phyloP scores from a whole-genome alignment of 2,113 vertebrate species.

The Sinocyclocheilus grahami region DNA sequence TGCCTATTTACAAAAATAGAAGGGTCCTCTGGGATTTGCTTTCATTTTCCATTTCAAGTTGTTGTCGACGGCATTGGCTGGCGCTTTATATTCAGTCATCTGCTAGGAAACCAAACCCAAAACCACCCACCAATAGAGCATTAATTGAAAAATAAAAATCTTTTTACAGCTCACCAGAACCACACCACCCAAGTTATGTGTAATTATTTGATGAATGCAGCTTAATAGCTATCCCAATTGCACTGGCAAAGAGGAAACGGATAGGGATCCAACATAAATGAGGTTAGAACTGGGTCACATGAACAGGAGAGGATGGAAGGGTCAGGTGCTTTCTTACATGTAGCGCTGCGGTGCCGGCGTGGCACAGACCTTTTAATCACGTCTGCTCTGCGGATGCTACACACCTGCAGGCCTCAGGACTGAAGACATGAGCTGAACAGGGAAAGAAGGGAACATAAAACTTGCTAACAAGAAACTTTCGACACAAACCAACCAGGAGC shows the following conservation, averaged over 20 bases:
- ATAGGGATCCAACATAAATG: slow-evolving; percentile 53
- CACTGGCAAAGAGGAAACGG: slow-evolving; percentile 34
- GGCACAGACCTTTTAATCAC: slow-evolving; percentile 47
- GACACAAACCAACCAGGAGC: slow-evolving; percentile 38
- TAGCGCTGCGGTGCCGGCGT: slow-evolving; percentile 39
- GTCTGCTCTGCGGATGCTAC: slow-evolving; percentile 38
- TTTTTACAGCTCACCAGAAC: not conserved
- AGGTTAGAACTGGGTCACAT: slow-evolving; percentile 55
- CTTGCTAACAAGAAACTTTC: slow-evolving; percentile 1
- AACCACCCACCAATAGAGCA: slow-evolving; percentile 2
- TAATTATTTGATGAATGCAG: slow-evolving; percentile 46
- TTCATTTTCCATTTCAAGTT: slow-evolving; percentile 33
- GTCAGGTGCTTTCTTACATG: slow-evolving; percentile 61
- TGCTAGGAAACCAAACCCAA: slow-evolving; percentile 4
- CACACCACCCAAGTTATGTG: slow-evolving; percentile 15
- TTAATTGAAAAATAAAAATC: slow-evolving; percentile 22
- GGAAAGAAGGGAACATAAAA: slow-evolving; percentile 51
- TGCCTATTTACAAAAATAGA: slow-evolving; percentile 49
- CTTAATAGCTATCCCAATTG: slow-evolving; percentile 18
- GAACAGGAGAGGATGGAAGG: slow-evolving; percentile 6
- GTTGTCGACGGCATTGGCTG: not conserved
- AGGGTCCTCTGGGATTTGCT: slow-evolving; percentile 47
- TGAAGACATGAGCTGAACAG: slow-evolving; percentile 52
- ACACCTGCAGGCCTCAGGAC: slow-evolving; percentile 60
- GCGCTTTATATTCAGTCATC: not conserved